These are phyloP conservation scores for Thunnus thynnus DNA, from an alignment of 2,113 vertebrate genomes.

Conservation along the genomic window DNA sequence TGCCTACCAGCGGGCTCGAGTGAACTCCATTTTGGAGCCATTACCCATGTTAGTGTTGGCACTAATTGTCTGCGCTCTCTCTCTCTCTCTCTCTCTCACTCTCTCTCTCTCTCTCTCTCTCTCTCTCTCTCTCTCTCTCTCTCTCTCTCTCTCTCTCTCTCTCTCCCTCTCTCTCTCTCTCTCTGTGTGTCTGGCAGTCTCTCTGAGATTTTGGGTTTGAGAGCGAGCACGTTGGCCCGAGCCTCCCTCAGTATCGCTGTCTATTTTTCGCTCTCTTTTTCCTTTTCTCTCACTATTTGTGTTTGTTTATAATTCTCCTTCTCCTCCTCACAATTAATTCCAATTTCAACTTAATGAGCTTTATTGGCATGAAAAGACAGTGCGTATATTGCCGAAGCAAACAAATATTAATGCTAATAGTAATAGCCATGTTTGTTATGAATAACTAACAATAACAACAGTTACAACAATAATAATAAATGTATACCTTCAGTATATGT, in stretches of 20 bases:
- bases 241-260: constrained; percentile 66
- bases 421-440: too few relatives aligned
- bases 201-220: constrained; percentile 68
- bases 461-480: too few relatives aligned
- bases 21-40: constrained; percentile 81
- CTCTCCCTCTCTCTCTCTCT: constrained; percentile 39
- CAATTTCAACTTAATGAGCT: too few relatives aligned
- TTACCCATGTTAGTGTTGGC: constrained; percentile 84
- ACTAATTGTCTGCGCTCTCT: constrained; percentile 72
- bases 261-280: constrained; percentile 62
- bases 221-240: constrained; percentile 53
- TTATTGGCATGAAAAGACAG: too few relatives aligned
- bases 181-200: constrained; percentile 68
- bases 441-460: too few relatives aligned
- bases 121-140: constrained; percentile 38
- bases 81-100: constrained; percentile 51
- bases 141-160: constrained; percentile 50
- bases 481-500: too few relatives aligned
- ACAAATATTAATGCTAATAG: too few relatives aligned
- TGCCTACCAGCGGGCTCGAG: constrained; percentile 68
- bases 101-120: constrained; percentile 15
- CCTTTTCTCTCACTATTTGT: constrained; percentile 48
- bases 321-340: constrained; percentile 48
- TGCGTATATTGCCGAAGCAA: too few relatives aligned
- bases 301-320: constrained; percentile 66